Evolutionary conservation across 2,113 vertebrate species (phyloP), one percentile per base, ranked within the genome.

Genomic region (Ciconia stormi): DNA sequence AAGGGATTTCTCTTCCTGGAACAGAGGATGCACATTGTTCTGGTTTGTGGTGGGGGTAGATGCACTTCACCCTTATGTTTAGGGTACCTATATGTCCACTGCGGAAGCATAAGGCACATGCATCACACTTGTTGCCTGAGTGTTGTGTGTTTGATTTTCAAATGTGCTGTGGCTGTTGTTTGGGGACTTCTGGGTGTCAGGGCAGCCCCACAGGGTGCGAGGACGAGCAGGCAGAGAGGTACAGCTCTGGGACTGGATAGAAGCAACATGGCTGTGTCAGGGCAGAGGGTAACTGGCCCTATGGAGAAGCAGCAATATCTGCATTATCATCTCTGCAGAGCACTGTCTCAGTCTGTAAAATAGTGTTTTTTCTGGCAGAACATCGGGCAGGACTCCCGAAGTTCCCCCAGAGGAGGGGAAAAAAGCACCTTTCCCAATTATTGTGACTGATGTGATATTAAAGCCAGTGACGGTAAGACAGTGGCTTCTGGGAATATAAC

Each of bases 221-320:
- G n/a, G 26, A 19, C 0, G 23, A n/a, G 40, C 34, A 38, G 42
- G 30, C 6, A 1, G 58, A n/a, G 22, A 7, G 19, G 18, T 10
- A 2, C 13, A 21, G n/a, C 20, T n/a, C 50, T n/a, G 42, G 36
- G 46, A 9, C 32, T 20, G 44, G 30, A 27, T 34, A 34, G 49
- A 40, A 34, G 10, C 20, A 42, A n/a, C 20, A 17, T 2, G 29
- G 11, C 26, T 4, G 1, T 9, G n/a, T n/a, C n/a, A 17, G 42
- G 69, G 20, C 42, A 17, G 42, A 22, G 67, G 50, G 20, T 34
- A 34, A n/a, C 19, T 11, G 26, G 21, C 38, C 38, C 30, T 32
- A 11, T 1, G 32, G 55, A 50, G 42, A 25, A 13, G 23, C 58
- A 56, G 25, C 13, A 18, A 44, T 32, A 36, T 27, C 8, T 25